Evolutionary conservation across 2,113 vertebrate species (phyloP).

Genomic region (Rhinolophus ferrumequinum): DNA sequence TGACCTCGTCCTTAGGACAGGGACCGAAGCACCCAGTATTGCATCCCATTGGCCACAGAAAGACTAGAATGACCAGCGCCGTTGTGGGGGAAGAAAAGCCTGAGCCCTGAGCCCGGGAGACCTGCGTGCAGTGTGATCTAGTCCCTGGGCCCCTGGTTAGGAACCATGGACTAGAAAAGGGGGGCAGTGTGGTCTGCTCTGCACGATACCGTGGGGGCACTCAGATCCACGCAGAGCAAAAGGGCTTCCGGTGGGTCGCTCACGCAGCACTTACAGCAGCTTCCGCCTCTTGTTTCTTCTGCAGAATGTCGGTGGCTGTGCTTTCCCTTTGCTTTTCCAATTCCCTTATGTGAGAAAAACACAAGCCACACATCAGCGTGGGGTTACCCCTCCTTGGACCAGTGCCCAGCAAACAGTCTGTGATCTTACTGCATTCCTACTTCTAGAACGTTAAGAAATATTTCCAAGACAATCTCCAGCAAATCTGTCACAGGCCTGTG

Average conservation of each 20-base stretch:
- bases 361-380: slow-evolving; percentile 22
- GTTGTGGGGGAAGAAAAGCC: neutral
- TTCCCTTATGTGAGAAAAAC: slow-evolving; percentile 87
- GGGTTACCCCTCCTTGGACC: neutral
- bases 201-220: fast-evolving
- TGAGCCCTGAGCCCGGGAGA: neutral
- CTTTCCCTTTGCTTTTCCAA: slow-evolving; percentile 95
- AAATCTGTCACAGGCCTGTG: neutral
- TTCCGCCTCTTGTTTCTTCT: slow-evolving; percentile 97
- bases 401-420: neutral
- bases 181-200: fast-evolving
- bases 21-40: fast-evolving
- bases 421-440: neutral
- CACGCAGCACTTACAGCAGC: slow-evolving; percentile 90
- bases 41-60: neutral
- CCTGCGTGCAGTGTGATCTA: fast-evolving
- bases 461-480: neutral
- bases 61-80: fast-evolving
- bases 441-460: neutral
- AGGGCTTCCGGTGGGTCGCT: neutral
- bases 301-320: slow-evolving; percentile 91
- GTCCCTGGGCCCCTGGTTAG: fast-evolving
- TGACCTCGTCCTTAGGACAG: neutral
- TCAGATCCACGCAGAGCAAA: fast-evolving
- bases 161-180: fast-evolving